These are phyloP conservation scores for Catocala sponsa DNA, from an alignment of 2,888 invertebrate genomes.

Conservation along the genomic window DNA sequence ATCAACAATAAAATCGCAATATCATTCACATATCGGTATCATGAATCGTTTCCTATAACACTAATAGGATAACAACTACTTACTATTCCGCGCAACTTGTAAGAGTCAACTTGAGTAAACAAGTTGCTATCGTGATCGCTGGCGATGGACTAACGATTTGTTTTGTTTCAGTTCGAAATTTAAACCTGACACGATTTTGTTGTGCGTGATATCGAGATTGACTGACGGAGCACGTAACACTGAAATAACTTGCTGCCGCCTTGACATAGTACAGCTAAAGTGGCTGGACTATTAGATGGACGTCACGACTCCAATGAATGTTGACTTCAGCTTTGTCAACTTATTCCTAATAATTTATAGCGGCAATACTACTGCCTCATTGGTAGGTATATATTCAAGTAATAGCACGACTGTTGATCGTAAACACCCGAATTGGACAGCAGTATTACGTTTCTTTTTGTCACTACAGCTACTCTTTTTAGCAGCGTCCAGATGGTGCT, in stretches of 20 bases:
- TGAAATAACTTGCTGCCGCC: background rate
- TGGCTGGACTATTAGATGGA: too few species aligned
- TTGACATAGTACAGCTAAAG: too few species aligned
- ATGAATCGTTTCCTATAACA: conserved; percentile 8
- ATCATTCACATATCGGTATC: background rate
- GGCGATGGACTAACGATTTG: conserved; percentile 46
- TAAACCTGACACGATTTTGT: conserved; percentile 41
- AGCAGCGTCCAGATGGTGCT: too few species aligned
- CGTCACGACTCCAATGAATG: too few species aligned
- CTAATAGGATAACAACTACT: conserved; percentile 19
- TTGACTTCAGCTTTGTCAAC: too few species aligned
- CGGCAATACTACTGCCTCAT: too few species aligned
- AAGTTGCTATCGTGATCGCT: conserved; percentile 40
- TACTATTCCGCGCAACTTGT: conserved; percentile 31
- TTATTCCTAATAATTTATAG: too few species aligned
- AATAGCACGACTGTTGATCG: background rate
- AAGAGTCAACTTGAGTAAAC: conserved; percentile 35
- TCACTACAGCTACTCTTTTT: too few species aligned
- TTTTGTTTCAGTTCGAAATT: conserved; percentile 37
- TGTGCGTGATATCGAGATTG: conserved; percentile 24
- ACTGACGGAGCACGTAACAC: conserved; percentile 9
- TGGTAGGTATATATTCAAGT: too few species aligned
- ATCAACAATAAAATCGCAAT: background rate
- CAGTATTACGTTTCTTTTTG: too few species aligned
- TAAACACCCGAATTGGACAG: too few species aligned